phyloP scores from a whole-genome alignment of 2,888 invertebrate species.

The Balanococcus diminutus region DNA sequence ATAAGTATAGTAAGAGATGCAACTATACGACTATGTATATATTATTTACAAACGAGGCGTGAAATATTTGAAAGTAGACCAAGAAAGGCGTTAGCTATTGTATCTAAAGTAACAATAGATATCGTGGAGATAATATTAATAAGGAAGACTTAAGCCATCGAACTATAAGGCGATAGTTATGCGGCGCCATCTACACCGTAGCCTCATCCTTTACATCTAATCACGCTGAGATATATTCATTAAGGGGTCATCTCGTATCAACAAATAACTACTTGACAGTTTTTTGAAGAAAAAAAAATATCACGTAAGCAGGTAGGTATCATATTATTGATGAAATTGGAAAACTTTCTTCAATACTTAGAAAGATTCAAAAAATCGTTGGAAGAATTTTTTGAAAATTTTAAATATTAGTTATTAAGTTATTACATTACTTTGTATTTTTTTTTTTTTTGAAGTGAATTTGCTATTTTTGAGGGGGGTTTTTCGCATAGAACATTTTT shows the following conservation, averaged over 20 bases:
- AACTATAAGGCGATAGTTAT: slow-evolving; percentile 44
- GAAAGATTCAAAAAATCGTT: too few species aligned
- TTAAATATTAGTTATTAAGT: too few species aligned
- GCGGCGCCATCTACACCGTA: slow-evolving; percentile 50
- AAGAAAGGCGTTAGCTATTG: slow-evolving; percentile 52
- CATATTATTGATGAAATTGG: too few species aligned
- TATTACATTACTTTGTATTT: too few species aligned
- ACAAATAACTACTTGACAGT: too few species aligned
- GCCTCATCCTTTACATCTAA: slow-evolving; percentile 39
- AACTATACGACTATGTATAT: slow-evolving; percentile 5
- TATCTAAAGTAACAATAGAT: slow-evolving; percentile 53
- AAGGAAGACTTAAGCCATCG: slow-evolving; percentile 51
- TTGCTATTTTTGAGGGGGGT: too few species aligned
- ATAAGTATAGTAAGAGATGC: neutral
- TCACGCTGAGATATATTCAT: slow-evolving; percentile 55
- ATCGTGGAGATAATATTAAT: slow-evolving; percentile 55
- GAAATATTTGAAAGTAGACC: slow-evolving; percentile 55
- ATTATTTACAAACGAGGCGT: slow-evolving; percentile 55
- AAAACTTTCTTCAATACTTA: too few species aligned
- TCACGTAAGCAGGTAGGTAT: too few species aligned
- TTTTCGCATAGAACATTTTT: too few species aligned
- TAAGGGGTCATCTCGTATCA: slow-evolving; percentile 55
- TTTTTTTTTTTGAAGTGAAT: too few species aligned
- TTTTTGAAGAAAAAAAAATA: too few species aligned
- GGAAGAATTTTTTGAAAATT: too few species aligned